These are phyloP conservation scores for Ennomos quercinarius DNA, from an alignment of 2,888 invertebrate genomes.

Conservation along the genomic window DNA sequence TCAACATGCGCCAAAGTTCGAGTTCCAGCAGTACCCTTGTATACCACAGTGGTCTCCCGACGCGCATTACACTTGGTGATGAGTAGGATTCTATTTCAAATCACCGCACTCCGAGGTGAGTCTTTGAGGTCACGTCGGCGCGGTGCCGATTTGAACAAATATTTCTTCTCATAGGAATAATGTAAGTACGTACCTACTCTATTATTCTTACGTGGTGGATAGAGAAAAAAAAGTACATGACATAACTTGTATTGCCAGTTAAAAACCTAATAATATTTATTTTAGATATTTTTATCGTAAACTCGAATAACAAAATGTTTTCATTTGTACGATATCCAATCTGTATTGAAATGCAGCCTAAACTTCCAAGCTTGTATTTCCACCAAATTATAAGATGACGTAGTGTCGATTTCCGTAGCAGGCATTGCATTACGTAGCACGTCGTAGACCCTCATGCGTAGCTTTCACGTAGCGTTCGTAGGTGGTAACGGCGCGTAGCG, in stretches of 20 bases:
- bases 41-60: slow-evolving; percentile 38
- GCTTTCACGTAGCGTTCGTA: slow-evolving; percentile 39
- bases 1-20: slow-evolving; percentile 19
- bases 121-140: slow-evolving; percentile 43
- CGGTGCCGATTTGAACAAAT: slow-evolving; percentile 20
- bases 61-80: slow-evolving; percentile 52
- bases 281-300: no score
- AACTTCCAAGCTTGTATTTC: no score
- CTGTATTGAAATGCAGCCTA: no score
- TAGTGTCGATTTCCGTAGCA: slow-evolving; percentile 6
- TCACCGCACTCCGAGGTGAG: slow-evolving; percentile 41
- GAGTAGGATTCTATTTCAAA: slow-evolving; percentile 54
- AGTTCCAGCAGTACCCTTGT: slow-evolving; percentile 35
- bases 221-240: no score
- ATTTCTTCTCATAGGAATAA: slow-evolving; percentile 31
- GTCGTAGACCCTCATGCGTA: slow-evolving; percentile 31
- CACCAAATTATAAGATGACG: no score
- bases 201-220: slow-evolving; percentile 16
- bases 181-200: slow-evolving; percentile 19
- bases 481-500: slow-evolving; percentile 34
- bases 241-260: no score
- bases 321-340: no score
- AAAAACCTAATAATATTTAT: no score
- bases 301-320: no score
- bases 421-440: slow-evolving; percentile 17